phyloP scores from a whole-genome alignment of 1,140 invertebrate genomes.

The Anastrepha obliqua region DNA sequence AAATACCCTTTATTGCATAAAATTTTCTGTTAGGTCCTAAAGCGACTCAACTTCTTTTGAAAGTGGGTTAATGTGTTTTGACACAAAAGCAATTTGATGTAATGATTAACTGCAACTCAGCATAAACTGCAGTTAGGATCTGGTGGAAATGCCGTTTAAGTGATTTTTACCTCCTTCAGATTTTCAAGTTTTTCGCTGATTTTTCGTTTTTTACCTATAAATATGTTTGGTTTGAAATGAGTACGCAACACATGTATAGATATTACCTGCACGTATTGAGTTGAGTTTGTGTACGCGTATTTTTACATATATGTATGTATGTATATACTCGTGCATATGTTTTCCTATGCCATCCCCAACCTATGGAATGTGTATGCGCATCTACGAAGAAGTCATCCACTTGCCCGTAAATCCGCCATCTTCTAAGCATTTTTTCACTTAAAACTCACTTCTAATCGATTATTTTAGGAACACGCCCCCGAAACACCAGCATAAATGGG shows the following conservation, averaged over 20 bases:
- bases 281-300: background rate
- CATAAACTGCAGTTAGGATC: no score
- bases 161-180: background rate
- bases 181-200: background rate
- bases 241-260: background rate
- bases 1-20: no score
- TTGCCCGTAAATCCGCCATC: background rate
- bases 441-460: background rate
- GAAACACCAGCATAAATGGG: conserved; percentile 58
- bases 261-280: background rate
- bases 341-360: background rate
- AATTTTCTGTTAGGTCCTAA: no score
- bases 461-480: conserved; percentile 57
- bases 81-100: no score
- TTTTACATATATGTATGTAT: background rate
- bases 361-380: background rate
- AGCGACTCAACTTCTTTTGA: no score
- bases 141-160: no score
- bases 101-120: no score
- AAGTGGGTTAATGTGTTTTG: no score
- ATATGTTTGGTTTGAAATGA: background rate
- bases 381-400: background rate
- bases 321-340: background rate
- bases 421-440: background rate
- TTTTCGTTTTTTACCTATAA: background rate